Evolutionary conservation across 1,140 invertebrate species (phyloP), one percentile per base, ranked within the genome.

Genomic region (Drosophila serrata): DNA sequence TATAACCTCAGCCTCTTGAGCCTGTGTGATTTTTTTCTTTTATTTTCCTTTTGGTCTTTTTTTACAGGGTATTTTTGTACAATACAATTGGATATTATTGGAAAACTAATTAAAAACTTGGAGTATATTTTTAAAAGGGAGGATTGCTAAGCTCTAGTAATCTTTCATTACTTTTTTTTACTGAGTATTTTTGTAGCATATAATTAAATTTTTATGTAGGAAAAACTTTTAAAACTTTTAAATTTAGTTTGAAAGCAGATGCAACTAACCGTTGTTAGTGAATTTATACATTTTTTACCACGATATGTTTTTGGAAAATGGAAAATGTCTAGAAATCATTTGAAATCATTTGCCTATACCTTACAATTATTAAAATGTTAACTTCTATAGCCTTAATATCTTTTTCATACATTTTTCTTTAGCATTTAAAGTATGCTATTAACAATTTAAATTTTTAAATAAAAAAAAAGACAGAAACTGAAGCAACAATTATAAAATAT

Each of bases 1-100:
- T 15, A 62, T 59, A 51, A 43, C 37, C 53, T 19, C 19, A 69
- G 24, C 27, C 46, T 75, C 63, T 67, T 67, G 19, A 75, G 59
- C 6, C 24, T 46, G n/a, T n/a, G n/a, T n/a, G n/a, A n/a, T n/a
- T n/a, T n/a, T n/a, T n/a, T n/a, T 40, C 22, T 43, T 40, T 46
- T 61, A 15, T 33, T 68, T 39, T 46, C 29, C n/a, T 53, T 40
- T 29, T 43, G 24, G 13, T 12, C 0, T 22, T 45, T 8, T 42
- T 35, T 55, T 63, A 58, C 37, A 58, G 53, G 56, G 39, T 64
- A 61, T 33, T 31, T 43, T 46, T 6, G n/a, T 8, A 27, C 4
- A 35, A 19, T 29, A 46, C 2, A 15, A 46, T 22, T 46, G 3
- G 9, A 22, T 8, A 15, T 53, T 22, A 6, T 22, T 22, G 17